A percentile compares a stretch with the other conserved stretches of the same genome.
Evolutionary conservation across 2,888 invertebrate genomes (phyloP).

Genomic region (Xylota sylvarum): DNA sequence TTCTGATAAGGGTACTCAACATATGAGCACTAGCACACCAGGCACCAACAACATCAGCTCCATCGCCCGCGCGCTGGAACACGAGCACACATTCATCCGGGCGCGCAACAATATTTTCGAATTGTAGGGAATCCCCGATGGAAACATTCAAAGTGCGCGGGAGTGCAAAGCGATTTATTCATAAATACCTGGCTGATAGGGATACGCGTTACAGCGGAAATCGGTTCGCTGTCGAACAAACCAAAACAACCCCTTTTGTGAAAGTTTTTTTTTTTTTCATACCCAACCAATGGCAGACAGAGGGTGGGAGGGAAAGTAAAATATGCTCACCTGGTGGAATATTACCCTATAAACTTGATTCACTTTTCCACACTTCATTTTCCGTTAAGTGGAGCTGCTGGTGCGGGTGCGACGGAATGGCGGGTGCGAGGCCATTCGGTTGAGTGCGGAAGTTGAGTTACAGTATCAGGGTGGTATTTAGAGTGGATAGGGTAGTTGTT

Average conservation of each 20-base stretch:
- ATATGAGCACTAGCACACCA: slow-evolving; percentile 39
- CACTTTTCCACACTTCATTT: slow-evolving; percentile 77
- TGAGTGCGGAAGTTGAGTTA: slow-evolving; percentile 30
- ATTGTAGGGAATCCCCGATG: slow-evolving; percentile 55
- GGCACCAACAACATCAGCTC: neutral
- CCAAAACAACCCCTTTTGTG: slow-evolving; percentile 56
- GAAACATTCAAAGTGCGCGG: slow-evolving; percentile 48
- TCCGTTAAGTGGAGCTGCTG: slow-evolving; percentile 45
- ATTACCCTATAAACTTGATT: slow-evolving; percentile 74
- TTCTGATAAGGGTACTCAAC: slow-evolving; percentile 55
- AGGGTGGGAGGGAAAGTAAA: slow-evolving; percentile 19
- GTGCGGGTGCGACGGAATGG: neutral
- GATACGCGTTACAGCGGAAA: slow-evolving; percentile 59
- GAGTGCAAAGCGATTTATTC: slow-evolving; percentile 68
- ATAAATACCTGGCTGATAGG: slow-evolving; percentile 64
- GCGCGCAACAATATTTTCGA: slow-evolving; percentile 45
- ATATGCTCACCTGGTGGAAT: slow-evolving; percentile 69
- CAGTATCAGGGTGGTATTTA: slow-evolving; percentile 57
- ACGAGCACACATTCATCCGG: slow-evolving; percentile 35
- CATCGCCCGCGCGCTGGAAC: neutral
- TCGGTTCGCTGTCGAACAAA: slow-evolving; percentile 62
- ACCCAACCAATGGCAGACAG: slow-evolving; percentile 3
- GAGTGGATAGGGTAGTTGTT: slow-evolving; percentile 71
- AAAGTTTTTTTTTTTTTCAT: neutral
- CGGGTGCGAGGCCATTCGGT: slow-evolving; percentile 17